Percentiles rank a stretch among this genome's conserved stretches.
These are phyloP conservation scores for Toxonevra muliebris DNA, from an alignment of 2,888 invertebrate species.

Conservation along the genomic window DNA sequence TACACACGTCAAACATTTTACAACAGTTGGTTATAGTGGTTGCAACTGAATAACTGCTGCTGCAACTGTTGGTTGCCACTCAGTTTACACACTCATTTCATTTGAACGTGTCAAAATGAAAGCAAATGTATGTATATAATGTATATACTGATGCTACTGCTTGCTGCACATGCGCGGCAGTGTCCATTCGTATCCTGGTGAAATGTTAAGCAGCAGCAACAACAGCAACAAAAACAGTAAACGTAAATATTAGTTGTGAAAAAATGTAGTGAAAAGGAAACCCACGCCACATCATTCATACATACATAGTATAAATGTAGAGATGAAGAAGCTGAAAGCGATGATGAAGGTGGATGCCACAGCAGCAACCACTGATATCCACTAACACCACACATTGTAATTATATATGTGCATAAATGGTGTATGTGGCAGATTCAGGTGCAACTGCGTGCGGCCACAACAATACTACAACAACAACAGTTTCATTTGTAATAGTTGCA, in stretches of 20 bases:
- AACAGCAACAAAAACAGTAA: no score
- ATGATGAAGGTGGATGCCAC: not conserved
- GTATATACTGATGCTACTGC: not conserved
- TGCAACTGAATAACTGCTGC: not conserved
- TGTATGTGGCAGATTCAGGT: no score
- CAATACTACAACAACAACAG: not conserved
- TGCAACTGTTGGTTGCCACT: not conserved
- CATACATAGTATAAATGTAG: no score
- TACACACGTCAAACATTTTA: conserved; percentile 43
- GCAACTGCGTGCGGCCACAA: not conserved
- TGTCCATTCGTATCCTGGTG: conserved; percentile 8
- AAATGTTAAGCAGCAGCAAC: not conserved
- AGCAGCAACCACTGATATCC: not conserved
- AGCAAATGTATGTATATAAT: no score
- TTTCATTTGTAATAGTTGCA: conserved; percentile 3
- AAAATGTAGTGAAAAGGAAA: no score
- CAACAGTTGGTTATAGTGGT: not conserved
- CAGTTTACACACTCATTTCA: conserved; percentile 21
- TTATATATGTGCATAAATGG: no score
- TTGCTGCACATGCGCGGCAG: not conserved
- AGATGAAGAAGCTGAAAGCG: not conserved
- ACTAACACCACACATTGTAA: not conserved
- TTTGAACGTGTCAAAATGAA: conserved; percentile 11
- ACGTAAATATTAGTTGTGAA: not conserved
- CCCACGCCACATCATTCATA: no score